phyloP scores from a whole-genome alignment of 2,888 invertebrate species.

The Oscheius sp. region DNA sequence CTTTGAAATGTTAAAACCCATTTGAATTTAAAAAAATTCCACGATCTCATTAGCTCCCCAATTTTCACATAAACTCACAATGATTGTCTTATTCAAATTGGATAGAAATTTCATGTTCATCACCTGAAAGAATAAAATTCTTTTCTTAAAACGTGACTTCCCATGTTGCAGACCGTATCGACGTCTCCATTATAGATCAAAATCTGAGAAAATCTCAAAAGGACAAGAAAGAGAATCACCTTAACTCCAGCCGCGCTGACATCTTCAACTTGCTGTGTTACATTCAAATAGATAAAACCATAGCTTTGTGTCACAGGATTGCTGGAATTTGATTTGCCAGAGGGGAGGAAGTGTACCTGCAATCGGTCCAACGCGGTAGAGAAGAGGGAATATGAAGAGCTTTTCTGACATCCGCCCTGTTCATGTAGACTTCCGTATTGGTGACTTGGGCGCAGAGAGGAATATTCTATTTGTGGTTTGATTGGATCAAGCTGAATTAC shows the following conservation, averaged over 20 bases:
- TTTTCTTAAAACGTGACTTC: too few species aligned
- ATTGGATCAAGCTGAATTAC: background rate
- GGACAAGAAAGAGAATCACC: constrained; percentile 34
- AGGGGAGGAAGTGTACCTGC: too few species aligned
- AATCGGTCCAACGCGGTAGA: constrained; percentile 49
- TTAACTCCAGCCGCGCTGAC: constrained; percentile 49
- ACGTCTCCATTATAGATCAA: constrained; percentile 74
- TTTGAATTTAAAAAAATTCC: too few species aligned
- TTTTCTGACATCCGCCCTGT: constrained; percentile 49
- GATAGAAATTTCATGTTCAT: constrained; percentile 71
- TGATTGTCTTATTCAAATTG: constrained; percentile 40
- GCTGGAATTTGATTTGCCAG: constrained; percentile 26
- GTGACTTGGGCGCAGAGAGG: constrained; percentile 54
- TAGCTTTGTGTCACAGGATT: constrained; percentile 42
- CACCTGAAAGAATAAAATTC: too few species aligned
- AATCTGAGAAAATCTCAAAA: constrained; percentile 38
- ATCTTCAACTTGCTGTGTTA: constrained; percentile 42
- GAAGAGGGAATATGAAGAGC: constrained; percentile 53
- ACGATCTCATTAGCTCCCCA: too few species aligned
- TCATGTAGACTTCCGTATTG: constrained; percentile 48
- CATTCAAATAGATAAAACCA: constrained; percentile 60
- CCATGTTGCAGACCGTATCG: constrained; percentile 74
- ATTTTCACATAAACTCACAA: too few species aligned
- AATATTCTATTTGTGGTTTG: background rate
- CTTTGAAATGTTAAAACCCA: too few species aligned